A percentile compares a stretch with the other conserved stretches of the same genome.
These are phyloP conservation scores for Acanthosepion esculentum DNA, from an alignment of 2,888 invertebrate species.

Conservation along the genomic window DNA sequence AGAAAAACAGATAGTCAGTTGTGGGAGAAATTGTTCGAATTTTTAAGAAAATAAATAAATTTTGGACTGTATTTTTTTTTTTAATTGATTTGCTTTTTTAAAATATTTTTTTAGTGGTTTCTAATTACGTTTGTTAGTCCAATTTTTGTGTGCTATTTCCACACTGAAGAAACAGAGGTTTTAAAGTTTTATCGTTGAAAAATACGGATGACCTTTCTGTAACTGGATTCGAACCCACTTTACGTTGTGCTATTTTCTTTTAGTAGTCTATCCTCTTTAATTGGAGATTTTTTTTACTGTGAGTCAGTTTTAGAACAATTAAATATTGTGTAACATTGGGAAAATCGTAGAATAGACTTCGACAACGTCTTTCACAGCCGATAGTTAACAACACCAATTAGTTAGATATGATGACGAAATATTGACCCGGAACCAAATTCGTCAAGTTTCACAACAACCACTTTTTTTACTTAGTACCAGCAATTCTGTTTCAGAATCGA, in stretches of 20 bases:
- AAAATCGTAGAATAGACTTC: no score
- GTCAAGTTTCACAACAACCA: background rate
- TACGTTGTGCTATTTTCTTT: background rate
- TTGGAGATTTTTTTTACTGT: background rate
- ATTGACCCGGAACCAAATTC: background rate
- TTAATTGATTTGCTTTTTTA: no score
- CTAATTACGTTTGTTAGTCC: no score
- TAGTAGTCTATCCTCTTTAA: background rate
- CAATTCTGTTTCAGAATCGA: background rate
- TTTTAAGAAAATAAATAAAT: no score
- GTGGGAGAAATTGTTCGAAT: no score
- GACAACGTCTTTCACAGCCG: no score
- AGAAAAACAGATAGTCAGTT: background rate
- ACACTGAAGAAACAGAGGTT: no score
- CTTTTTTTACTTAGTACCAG: background rate
- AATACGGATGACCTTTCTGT: no score
- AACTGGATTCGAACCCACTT: background rate
- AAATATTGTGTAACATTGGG: background rate
- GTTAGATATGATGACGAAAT: background rate
- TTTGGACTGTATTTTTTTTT: no score
- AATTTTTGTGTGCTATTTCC: no score
- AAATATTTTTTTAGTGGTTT: no score
- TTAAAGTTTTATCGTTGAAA: no score
- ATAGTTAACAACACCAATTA: background rate
- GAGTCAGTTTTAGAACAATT: background rate